Evolutionary conservation across 2,888 invertebrate species (phyloP), one percentile per base, ranked within the genome.

Genomic region (Heliconius aoede): DNA sequence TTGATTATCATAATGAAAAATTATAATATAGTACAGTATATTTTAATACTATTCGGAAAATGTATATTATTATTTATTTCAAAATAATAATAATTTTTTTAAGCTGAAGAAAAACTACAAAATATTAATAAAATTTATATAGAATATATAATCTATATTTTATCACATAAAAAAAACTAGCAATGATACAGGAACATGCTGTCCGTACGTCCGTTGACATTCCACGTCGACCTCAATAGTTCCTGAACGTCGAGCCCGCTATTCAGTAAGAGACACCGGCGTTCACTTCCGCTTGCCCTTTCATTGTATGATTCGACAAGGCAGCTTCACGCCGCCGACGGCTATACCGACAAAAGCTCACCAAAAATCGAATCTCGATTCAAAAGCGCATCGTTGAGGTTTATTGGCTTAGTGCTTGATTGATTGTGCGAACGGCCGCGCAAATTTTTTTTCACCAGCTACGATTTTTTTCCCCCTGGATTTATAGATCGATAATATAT

Each of bases 381-480:
- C 92, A 94, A 94, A 94, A 93, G 94, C 90, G 91, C 94, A 94
- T 94, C 94, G 94, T 93, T 94, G 94, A 94, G 94, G 94, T 94
- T 94, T 94, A 94, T 94, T 94, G 94, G 94, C 94, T 94, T 93
- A 94, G 93, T 92, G 93, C 92, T 92, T 94, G 94, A 94, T 94
- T 93, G 94, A 94, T 94, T 94, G 94, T 92, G 93, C 92, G 93
- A 93, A 93, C 88, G 83, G 85, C 84, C 87, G 86, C 85, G 87
- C 88, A 82, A 86, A 85, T 88, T 89, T 88, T 84, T 84, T 84
- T 84, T 83, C 86, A 86, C 87, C 85, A 87, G 85, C 85, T 86
- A 85, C 3, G 18, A 11, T 65, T 85, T 85, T 86, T 86, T 87
- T 87, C 84, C 60, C 83, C 67, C 1, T n/a, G 76, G 78, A 73